These are phyloP conservation scores for Lithophane ornitopus DNA, from an alignment of 2,888 invertebrate genomes.

Conservation along the genomic window DNA sequence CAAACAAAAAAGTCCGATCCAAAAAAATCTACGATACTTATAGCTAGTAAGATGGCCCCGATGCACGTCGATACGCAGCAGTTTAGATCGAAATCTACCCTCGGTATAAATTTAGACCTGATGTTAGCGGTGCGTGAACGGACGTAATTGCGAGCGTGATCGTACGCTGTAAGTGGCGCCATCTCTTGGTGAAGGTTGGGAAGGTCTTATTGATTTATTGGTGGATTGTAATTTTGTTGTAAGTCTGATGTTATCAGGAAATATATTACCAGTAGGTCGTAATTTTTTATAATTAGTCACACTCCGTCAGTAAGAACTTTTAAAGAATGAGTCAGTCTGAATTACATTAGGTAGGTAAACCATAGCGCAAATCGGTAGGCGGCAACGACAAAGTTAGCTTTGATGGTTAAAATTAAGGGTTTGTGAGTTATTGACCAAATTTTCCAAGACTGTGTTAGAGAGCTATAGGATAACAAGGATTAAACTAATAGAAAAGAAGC, in stretches of 20 bases:
- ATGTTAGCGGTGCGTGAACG: constrained; percentile 80
- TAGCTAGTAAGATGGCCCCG: constrained; percentile 65
- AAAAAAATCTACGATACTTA: constrained; percentile 59
- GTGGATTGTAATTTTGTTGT: constrained; percentile 19
- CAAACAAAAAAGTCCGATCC: constrained; percentile 39
- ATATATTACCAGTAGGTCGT: constrained; percentile 2
- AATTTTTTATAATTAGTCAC: constrained; percentile 15
- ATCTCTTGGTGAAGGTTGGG: constrained; percentile 65
- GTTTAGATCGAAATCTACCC: constrained; percentile 86
- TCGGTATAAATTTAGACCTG: constrained; percentile 76
- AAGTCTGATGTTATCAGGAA: constrained; percentile 7
- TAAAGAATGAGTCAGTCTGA: background rate
- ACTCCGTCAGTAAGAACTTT: background rate
- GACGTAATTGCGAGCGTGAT: constrained; percentile 66
- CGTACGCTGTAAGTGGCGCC: constrained; percentile 63
- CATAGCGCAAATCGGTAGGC: background rate
- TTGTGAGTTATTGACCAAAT: background rate
- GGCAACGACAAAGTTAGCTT: background rate
- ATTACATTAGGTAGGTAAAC: too few relatives aligned
- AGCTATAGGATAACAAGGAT: background rate
- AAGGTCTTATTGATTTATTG: constrained; percentile 52
- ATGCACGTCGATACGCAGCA: constrained; percentile 74
- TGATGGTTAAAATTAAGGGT: background rate
- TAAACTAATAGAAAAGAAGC: background rate
- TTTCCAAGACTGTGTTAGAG: background rate